A percentile compares a stretch with the other conserved stretches of the same genome.
Conservation (phyloP, 2,888 invertebrate species). For the Orgyia antiqua region DNA sequence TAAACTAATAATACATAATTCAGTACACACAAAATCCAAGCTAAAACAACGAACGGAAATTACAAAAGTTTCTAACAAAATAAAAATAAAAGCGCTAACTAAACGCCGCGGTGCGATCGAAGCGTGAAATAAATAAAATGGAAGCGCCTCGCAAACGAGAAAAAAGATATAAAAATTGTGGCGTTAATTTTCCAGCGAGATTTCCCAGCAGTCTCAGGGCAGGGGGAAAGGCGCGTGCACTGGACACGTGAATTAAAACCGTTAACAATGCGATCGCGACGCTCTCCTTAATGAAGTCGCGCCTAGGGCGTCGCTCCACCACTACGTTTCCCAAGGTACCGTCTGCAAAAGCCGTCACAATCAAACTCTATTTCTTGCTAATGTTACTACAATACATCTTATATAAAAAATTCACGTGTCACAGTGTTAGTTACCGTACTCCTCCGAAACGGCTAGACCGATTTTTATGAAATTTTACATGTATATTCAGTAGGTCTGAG, state of each 20-base stretch:
- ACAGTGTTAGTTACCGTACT: no score
- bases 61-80: conserved; percentile 49
- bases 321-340: conserved; percentile 5
- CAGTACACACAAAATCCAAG: conserved; percentile 14
- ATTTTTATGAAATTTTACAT: no score
- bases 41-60: conserved; percentile 31
- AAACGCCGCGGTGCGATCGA: conserved; percentile 62
- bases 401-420: no score
- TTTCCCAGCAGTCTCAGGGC: conserved; percentile 66
- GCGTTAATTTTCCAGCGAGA: conserved; percentile 75
- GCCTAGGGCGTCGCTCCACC: conserved; percentile 25
- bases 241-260: conserved; percentile 76
- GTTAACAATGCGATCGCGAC: conserved; percentile 68
- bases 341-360: neutral
- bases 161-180: conserved; percentile 62
- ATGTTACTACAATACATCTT: no score
- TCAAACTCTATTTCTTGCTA: no score
- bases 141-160: conserved; percentile 59
- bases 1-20: conserved; percentile 8
- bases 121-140: conserved; percentile 72
- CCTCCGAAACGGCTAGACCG: no score
- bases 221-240: conserved; percentile 59
- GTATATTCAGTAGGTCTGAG: no score
- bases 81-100: conserved; percentile 50
- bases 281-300: conserved; percentile 65